A percentile compares a stretch with the other conserved stretches of the same genome.
phyloP scores from a whole-genome alignment of 2,113 vertebrate genomes.

The Halcyon senegalensis region DNA sequence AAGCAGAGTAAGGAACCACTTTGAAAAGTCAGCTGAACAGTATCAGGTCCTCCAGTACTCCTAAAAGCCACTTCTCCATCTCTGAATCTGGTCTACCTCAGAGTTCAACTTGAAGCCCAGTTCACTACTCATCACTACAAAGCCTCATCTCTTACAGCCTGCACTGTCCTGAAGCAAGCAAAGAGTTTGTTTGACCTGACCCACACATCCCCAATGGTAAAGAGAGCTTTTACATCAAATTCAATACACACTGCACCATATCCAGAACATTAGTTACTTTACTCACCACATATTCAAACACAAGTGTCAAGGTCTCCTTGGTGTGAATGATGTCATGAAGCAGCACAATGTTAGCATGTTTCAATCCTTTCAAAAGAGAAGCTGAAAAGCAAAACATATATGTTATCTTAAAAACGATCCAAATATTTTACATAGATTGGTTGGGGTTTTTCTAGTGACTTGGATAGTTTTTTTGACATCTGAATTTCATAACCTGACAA shows the following conservation, averaged over 20 bases:
- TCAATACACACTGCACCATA: neutral
- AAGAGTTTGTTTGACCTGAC: neutral
- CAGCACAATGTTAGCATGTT: slow-evolving; percentile 96
- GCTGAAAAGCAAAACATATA: slow-evolving; percentile 80
- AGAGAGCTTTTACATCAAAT: neutral
- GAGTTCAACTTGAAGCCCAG: neutral
- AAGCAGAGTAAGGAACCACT: neutral
- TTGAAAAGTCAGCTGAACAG: neutral
- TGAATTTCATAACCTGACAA: neutral
- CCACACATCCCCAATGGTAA: neutral
- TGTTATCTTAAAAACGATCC: neutral
- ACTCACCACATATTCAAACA: slow-evolving; percentile 99
- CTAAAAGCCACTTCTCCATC: neutral
- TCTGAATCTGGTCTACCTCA: neutral
- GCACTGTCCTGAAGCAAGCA: neutral
- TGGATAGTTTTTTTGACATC: neutral
- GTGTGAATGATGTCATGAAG: slow-evolving; percentile 99
- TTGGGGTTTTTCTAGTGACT: neutral
- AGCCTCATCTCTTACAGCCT: neutral
- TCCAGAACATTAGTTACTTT: neutral
- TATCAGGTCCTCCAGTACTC: neutral
- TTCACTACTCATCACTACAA: neutral
- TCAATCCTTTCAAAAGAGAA: slow-evolving; percentile 95
- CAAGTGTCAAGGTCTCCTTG: slow-evolving; percentile 96
- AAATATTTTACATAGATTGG: neutral